These are phyloP conservation scores for Antheraea mylitta DNA, from an alignment of 1,140 invertebrate species.

Conservation along the genomic window DNA sequence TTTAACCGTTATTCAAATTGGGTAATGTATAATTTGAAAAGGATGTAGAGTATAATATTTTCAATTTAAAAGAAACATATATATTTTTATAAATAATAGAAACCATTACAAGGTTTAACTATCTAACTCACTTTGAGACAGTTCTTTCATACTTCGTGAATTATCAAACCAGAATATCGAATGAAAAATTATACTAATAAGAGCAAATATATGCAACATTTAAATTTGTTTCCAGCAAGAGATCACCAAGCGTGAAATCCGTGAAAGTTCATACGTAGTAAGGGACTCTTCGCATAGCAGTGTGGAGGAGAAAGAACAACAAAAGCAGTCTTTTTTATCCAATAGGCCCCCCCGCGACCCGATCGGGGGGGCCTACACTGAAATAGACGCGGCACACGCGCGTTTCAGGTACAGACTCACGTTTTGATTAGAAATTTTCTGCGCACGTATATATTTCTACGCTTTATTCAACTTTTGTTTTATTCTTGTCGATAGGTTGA, in stretches of 20 bases:
- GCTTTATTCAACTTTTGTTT: background rate
- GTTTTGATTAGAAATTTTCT: background rate
- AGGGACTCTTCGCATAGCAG: slow-evolving; percentile 71
- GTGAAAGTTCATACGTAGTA: slow-evolving; percentile 68
- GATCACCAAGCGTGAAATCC: slow-evolving; percentile 59
- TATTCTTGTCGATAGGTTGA: background rate
- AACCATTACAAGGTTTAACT: too few species aligned
- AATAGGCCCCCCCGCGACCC: slow-evolving; percentile 78
- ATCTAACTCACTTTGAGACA: too few species aligned
- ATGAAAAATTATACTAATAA: too few species aligned
- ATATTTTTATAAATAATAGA: too few species aligned
- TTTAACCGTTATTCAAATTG: too few species aligned
- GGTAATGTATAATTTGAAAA: too few species aligned
- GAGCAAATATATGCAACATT: too few species aligned
- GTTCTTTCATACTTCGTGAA: too few species aligned
- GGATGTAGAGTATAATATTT: too few species aligned
- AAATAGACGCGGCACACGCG: slow-evolving; percentile 77
- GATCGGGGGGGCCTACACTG: slow-evolving; percentile 75
- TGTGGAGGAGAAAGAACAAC: slow-evolving; percentile 67
- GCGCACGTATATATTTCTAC: background rate
- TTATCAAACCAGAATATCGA: too few species aligned
- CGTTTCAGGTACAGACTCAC: slow-evolving; percentile 64
- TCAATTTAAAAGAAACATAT: too few species aligned
- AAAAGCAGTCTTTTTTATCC: slow-evolving; percentile 76
- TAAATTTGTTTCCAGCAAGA: slow-evolving; percentile 47